Percentiles rank a stretch among this genome's conserved stretches.
phyloP scores from a whole-genome alignment of 2,888 invertebrate species.

The Pycnomerus fuliginosus region DNA sequence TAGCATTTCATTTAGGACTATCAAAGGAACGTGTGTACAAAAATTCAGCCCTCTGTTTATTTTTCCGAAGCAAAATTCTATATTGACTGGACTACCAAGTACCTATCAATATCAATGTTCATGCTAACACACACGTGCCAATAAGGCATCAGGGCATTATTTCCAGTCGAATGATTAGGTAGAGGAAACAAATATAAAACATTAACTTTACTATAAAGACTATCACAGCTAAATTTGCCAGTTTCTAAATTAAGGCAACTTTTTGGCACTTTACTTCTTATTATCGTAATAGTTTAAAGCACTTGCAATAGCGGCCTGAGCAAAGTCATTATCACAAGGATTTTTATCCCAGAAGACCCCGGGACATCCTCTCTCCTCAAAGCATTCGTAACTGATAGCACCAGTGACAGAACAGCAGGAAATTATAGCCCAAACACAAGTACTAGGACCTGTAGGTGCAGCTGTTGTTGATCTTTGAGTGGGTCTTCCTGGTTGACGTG shows the following conservation, averaged over 20 bases:
- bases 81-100: no score
- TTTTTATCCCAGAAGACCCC: slow-evolving; percentile 72
- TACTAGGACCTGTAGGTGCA: slow-evolving; percentile 51
- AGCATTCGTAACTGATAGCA: slow-evolving; percentile 61
- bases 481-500: slow-evolving; percentile 27
- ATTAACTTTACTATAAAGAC: slow-evolving; percentile 4
- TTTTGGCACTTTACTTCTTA: slow-evolving; percentile 7
- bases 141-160: no score
- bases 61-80: no score
- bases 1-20: no score
- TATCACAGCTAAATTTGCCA: no score
- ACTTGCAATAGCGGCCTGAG: slow-evolving; percentile 59
- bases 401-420: slow-evolving; percentile 65
- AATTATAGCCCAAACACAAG: slow-evolving; percentile 74
- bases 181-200: no score
- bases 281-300: slow-evolving; percentile 48
- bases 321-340: slow-evolving; percentile 67
- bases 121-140: no score
- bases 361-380: slow-evolving; percentile 70
- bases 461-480: slow-evolving; percentile 41
- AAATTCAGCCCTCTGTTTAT: no score
- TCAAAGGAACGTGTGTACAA: no score
- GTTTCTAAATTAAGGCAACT: no score
- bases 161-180: no score
- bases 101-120: no score